phyloP scores from a whole-genome alignment of 2,888 invertebrate genomes.

The Meteorus colon region DNA sequence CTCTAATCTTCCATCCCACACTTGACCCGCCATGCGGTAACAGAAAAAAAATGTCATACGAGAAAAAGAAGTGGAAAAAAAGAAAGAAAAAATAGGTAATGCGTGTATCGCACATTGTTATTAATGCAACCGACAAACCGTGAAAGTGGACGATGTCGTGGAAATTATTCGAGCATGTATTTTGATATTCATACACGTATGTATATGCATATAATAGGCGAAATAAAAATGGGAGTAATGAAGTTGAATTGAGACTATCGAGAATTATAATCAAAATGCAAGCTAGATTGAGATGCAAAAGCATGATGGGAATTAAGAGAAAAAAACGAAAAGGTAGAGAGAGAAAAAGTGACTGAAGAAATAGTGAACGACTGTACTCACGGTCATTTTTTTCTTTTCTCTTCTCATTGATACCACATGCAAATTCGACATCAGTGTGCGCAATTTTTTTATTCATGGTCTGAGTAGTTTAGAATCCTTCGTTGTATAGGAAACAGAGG shows the following conservation, averaged over 20 bases:
- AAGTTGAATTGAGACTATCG: slow-evolving; percentile 4
- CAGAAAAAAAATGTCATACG: neutral
- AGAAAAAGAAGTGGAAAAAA: neutral
- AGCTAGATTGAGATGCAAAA: neutral
- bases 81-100: neutral
- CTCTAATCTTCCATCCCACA: neutral
- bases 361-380: neutral
- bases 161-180: no score
- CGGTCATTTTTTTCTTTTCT: neutral
- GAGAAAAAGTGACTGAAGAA: neutral
- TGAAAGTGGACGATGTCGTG: neutral
- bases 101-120: neutral
- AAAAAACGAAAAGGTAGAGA: neutral
- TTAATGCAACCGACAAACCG: slow-evolving; percentile 1
- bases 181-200: neutral
- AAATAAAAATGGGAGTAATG: neutral
- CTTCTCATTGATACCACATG: neutral
- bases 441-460: neutral
- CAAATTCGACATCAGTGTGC: neutral
- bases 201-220: neutral
- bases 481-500: no score
- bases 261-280: neutral
- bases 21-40: neutral
- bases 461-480: no score
- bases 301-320: neutral